Evolutionary conservation across 2,113 vertebrate species (phyloP).

Genomic region (Saguinus imperator): DNA sequence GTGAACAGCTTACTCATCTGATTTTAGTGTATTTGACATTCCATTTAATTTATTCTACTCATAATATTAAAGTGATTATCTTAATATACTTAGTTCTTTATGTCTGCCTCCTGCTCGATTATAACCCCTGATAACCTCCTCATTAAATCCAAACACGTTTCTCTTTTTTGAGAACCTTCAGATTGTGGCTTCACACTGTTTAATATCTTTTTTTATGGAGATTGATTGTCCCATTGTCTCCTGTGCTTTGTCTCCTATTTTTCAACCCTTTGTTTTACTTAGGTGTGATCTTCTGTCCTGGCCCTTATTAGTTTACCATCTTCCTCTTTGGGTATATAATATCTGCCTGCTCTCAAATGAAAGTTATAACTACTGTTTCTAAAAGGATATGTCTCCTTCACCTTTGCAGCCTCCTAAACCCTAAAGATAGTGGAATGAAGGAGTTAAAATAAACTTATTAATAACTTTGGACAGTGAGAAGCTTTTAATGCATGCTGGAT

Average conservation of each 20-base stretch:
- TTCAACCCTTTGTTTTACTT: background rate
- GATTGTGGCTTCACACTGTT: background rate
- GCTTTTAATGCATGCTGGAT: background rate
- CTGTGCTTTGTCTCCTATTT: no score
- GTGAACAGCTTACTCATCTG: background rate
- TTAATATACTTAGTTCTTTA: slow-evolving; percentile 26
- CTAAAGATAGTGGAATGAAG: background rate
- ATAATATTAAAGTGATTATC: slow-evolving; percentile 13
- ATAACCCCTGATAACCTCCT: background rate
- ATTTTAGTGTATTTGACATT: background rate
- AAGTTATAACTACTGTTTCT: background rate
- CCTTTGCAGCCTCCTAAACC: background rate
- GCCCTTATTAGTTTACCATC: background rate
- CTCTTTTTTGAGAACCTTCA: slow-evolving; percentile 26
- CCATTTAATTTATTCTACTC: background rate
- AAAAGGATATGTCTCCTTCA: background rate
- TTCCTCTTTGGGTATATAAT: background rate
- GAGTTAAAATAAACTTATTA: slow-evolving; percentile 5
- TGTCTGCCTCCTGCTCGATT: background rate
- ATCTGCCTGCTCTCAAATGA: background rate
- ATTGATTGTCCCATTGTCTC: background rate
- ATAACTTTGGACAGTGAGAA: background rate
- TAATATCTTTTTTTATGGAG: slow-evolving; percentile 4
- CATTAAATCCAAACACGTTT: slow-evolving; percentile 15
- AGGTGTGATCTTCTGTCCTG: background rate